Conservation (phyloP, 2,888 invertebrate genomes). For the Agrotis exclamationis region DNA sequence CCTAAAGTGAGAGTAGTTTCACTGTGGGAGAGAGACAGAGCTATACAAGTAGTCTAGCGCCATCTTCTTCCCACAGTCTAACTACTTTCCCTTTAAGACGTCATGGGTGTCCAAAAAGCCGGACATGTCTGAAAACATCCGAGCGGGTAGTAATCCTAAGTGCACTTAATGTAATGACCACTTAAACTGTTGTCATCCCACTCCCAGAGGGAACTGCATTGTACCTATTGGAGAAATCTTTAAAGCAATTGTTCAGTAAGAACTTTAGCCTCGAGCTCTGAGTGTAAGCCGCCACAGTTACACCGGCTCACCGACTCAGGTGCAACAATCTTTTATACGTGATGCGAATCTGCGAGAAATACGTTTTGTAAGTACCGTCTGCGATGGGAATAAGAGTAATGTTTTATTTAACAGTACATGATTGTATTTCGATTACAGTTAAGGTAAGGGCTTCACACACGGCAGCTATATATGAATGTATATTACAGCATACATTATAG, state of each 20-base stretch:
- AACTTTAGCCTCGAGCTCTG: constrained; percentile 27
- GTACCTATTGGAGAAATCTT: constrained; percentile 47
- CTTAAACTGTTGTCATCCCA: constrained; percentile 39
- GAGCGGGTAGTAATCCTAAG: not conserved
- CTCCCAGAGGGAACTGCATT: constrained; percentile 6
- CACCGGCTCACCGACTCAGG: constrained; percentile 33
- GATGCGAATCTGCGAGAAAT: not conserved
- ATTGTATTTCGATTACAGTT: not conserved
- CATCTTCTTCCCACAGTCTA: no score
- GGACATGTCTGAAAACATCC: not conserved
- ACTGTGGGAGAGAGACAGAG: no score
- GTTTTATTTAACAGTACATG: no score
- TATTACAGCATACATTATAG: no score
- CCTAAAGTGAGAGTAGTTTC: no score
- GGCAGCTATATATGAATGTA: no score
- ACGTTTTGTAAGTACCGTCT: constrained; percentile 21
- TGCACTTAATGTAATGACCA: constrained; percentile 28
- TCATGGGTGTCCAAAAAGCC: not conserved
- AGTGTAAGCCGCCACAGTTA: constrained; percentile 23
- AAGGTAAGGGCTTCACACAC: no score
- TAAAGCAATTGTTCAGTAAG: constrained; percentile 48
- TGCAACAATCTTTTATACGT: constrained; percentile 26
- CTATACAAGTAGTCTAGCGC: no score
- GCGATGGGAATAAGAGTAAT: constrained; percentile 2
- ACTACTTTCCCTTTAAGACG: not conserved